Conservation (phyloP, 2,113 vertebrate genomes). For the Scortum barcoo region DNA sequence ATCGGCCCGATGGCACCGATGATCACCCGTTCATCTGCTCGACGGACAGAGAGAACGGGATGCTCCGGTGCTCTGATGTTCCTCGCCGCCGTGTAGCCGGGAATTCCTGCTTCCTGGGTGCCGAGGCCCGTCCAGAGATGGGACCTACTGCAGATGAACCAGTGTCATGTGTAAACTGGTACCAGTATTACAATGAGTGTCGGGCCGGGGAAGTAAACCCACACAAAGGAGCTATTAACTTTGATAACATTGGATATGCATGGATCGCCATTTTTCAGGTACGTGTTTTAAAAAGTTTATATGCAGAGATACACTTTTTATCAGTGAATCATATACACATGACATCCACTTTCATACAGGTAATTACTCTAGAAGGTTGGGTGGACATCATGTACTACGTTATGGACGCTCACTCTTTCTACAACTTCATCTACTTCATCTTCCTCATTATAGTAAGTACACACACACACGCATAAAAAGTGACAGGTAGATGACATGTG, state of each 20-base stretch:
- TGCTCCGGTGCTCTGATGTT: constrained; percentile 93
- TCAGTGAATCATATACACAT: background rate
- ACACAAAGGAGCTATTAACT: constrained; percentile 97
- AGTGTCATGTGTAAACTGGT: constrained; percentile 94
- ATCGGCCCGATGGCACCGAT: constrained; percentile 90
- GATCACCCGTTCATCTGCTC: constrained; percentile 98
- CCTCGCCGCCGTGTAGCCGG: constrained; percentile 88
- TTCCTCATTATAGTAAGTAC: constrained; percentile 83
- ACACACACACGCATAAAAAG: constrained; percentile 12
- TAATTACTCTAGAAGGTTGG: constrained; percentile 83
- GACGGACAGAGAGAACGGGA: constrained; percentile 92
- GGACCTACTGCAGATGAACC: constrained; percentile 17
- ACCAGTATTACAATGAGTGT: constrained; percentile 94
- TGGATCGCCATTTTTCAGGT: constrained; percentile 99
- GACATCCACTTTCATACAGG: constrained; percentile 51
- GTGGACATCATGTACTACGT: constrained; percentile 85
- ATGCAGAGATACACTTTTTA: background rate
- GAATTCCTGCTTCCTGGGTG: constrained; percentile 88
- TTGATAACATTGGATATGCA: constrained; percentile 98
- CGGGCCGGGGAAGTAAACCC: constrained; percentile 92
- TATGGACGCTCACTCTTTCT: constrained; percentile 84
- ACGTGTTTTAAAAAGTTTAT: constrained; percentile 15
- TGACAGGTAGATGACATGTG: background rate
- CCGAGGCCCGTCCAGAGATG: constrained; percentile 69
- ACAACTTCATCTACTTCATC: constrained; percentile 85